Evolutionary conservation across 2,888 invertebrate species (phyloP).

Genomic region (Chelonus formosanus): DNA sequence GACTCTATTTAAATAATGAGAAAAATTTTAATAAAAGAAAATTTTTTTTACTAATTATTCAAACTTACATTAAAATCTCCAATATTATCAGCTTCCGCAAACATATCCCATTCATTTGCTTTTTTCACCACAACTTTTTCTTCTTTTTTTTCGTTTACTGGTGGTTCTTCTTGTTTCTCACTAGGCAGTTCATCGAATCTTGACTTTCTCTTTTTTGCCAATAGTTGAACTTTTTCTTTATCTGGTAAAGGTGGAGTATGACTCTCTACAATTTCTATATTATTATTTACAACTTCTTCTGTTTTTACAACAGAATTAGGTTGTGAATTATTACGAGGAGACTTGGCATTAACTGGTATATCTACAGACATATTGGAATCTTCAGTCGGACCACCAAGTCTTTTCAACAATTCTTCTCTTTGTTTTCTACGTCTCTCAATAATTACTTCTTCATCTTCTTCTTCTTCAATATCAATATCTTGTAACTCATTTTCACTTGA

Average conservation of each 20-base stretch:
- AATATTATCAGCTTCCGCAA: slow-evolving; percentile 90
- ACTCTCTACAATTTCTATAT: slow-evolving; percentile 58
- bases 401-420: slow-evolving; percentile 85
- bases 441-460: slow-evolving; percentile 92
- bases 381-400: slow-evolving; percentile 70
- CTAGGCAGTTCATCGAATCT: slow-evolving; percentile 48
- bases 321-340: slow-evolving; percentile 40
- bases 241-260: slow-evolving; percentile 60
- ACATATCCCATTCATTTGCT: slow-evolving; percentile 86
- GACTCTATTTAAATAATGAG: slow-evolving; percentile 69
- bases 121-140: slow-evolving; percentile 65
- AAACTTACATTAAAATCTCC: slow-evolving; percentile 76
- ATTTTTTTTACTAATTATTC: slow-evolving; percentile 11
- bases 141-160: slow-evolving; percentile 46
- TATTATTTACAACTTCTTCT: slow-evolving; percentile 54
- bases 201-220: slow-evolving; percentile 52
- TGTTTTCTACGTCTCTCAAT: slow-evolving; percentile 89
- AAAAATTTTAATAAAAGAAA: slow-evolving; percentile 29
- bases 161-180: slow-evolving; percentile 48
- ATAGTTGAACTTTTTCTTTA: slow-evolving; percentile 52
- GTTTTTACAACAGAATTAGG: slow-evolving; percentile 53
- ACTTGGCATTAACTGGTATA: slow-evolving; percentile 45
- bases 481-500: slow-evolving; percentile 76
- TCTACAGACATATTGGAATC: slow-evolving; percentile 66
- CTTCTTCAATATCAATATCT: slow-evolving; percentile 81